Conservation (phyloP, 2,888 invertebrate species). For the Lycophotia porphyrea region DNA sequence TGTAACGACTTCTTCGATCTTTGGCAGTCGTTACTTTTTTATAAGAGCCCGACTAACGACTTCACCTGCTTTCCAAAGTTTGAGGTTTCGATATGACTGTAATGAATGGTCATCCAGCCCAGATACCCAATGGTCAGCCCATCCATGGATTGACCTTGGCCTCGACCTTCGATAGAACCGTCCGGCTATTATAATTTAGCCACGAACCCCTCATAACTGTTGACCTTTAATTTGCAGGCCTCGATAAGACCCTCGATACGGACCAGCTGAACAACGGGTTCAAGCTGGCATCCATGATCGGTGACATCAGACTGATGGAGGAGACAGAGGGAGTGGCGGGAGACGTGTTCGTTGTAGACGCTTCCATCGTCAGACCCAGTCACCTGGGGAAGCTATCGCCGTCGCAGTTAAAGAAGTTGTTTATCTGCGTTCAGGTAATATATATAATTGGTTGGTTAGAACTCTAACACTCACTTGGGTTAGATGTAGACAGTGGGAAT, state of each 20-base stretch:
- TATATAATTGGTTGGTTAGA: not conserved
- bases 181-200: not conserved
- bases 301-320: slow-evolving; percentile 94
- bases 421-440: slow-evolving; percentile 93
- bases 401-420: slow-evolving; percentile 94
- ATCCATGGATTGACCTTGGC: not conserved
- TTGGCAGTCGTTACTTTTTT: no score
- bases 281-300: slow-evolving; percentile 95
- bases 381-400: slow-evolving; percentile 95
- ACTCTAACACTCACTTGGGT: slow-evolving; percentile 73
- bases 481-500: not conserved
- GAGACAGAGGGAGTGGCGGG: slow-evolving; percentile 95
- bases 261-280: slow-evolving; percentile 93
- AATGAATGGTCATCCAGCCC: not conserved
- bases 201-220: not conserved
- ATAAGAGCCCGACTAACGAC: no score
- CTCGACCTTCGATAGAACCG: not conserved
- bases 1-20: no score
- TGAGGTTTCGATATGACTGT: not conserved
- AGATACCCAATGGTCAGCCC: no score
- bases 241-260: slow-evolving; percentile 91
- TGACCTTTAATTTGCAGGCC: slow-evolving; percentile 71
- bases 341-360: slow-evolving; percentile 95
- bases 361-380: slow-evolving; percentile 92
- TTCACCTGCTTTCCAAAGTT: no score